Evolutionary conservation across 2,888 invertebrate species (phyloP), one percentile per base, ranked within the genome.

Genomic region (Orthonychiurus folsomi): DNA sequence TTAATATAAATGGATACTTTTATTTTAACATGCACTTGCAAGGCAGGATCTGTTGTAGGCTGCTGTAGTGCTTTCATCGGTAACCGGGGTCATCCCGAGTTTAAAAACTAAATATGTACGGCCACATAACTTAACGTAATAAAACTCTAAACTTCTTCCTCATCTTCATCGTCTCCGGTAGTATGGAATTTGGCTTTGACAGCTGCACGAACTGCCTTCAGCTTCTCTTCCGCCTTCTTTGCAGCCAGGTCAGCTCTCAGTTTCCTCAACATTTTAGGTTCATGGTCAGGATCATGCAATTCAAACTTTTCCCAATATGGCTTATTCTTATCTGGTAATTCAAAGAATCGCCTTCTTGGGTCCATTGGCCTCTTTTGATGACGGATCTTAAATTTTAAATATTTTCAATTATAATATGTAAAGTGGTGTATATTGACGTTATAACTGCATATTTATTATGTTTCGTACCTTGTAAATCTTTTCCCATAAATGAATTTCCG

Each of bases 401-500:
- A 37, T 56, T 18, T n/a, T 24, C 18, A 26, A 9, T 57, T 25
- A 20, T 27, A 3, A n/a, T n/a, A n/a, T 12, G 26, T 26, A 2
- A 37, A 59, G 50, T 47, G 9, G 48, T 2, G 21, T 18, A 3
- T 20, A 24, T 12, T 28, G 9, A 12, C 9, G 5, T 2, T 20
- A 26, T 5, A 28, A 28, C 15, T 3, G n/a, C 48, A 61, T 56
- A 47, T 18, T 37, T 37, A 28, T 69, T 56, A 62, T 48, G 50
- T 56, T n/a, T n/a, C n/a, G n/a, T 47, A 76, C 73, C 69, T 89
- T 86, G 76, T 89, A 93, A 67, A 93, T 86, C 68, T 82, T 82
- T 75, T 92, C 89, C 92, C 92, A 93, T 62, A 84, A 76, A 74
- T 87, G 86, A 47, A 85, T 79, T 79, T 92, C 90, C 24, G 88